Evolutionary conservation across 2,888 invertebrate genomes (phyloP), one percentile per base, ranked within the genome.

Genomic region (Oscheius sp.): DNA sequence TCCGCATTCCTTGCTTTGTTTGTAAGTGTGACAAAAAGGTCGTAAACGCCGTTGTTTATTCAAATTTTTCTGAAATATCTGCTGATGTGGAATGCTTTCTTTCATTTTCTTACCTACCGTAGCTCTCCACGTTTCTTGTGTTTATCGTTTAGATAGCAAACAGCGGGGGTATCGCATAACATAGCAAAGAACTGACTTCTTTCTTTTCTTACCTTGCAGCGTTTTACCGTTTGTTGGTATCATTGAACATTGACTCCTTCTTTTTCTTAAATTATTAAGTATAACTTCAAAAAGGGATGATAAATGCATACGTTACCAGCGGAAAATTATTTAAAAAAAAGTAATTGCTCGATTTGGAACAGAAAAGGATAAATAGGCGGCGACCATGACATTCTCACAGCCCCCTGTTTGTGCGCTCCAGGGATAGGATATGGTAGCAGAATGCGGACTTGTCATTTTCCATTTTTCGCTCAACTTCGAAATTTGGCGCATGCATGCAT

Each of bases 161-260:
- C 69, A 70, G 69, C 23, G 41, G 69, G 43, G 69, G 69, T 70
- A 70, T 70, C 69, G 69, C 69, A 70, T 70, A 66, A 49, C 66
- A 66, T 49, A 66, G 66, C 66, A 66, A 66, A 66, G 66, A 66
- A 29, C 52, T 49, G 52, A 66, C 66, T 52, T 49, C 29, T 49
- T 66, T 52, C 27, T 66, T 66, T 49, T 27, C 21, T 43, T 61
- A 43, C 61, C 43, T 61, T n/a, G n/a, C n/a, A n/a, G n/a, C n/a
- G n/a, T n/a, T n/a, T n/a, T n/a, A n/a, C n/a, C n/a, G n/a, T n/a
- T n/a, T n/a, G n/a, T n/a, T n/a, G n/a, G n/a, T n/a, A n/a, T n/a
- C n/a, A n/a, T n/a, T n/a, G n/a, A n/a, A n/a, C n/a, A n/a, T n/a
- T n/a, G n/a, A n/a, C n/a, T n/a, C n/a, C n/a, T n/a, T n/a, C n/a